These are phyloP conservation scores for Gryon sp. DNA, from an alignment of 1,140 invertebrate species.

Conservation along the genomic window DNA sequence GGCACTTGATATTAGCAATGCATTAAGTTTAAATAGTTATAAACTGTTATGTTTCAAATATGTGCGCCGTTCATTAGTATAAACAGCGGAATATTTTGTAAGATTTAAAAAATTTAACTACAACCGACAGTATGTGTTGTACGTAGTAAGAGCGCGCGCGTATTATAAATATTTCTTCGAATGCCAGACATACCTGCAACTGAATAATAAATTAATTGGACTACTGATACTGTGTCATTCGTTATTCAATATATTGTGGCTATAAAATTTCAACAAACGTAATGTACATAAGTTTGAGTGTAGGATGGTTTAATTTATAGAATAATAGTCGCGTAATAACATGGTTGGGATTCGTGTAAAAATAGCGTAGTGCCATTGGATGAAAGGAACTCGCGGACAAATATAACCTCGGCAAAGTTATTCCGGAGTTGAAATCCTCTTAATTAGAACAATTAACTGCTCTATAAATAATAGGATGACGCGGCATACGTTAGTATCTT, in stretches of 20 bases:
- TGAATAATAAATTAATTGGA: constrained; percentile 22
- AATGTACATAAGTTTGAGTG: background rate
- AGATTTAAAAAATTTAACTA: too few relatives aligned
- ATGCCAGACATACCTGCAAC: background rate
- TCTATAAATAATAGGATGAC: constrained; percentile 71
- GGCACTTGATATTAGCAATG: too few relatives aligned
- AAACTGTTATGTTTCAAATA: too few relatives aligned
- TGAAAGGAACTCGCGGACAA: constrained; percentile 60
- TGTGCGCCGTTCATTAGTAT: background rate
- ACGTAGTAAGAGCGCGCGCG: too few relatives aligned
- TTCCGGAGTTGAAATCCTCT: constrained; percentile 73
- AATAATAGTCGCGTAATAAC: constrained; percentile 21
- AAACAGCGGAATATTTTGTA: constrained; percentile 2
- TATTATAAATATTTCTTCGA: background rate
- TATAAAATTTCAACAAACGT: background rate
- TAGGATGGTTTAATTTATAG: constrained; percentile 14
- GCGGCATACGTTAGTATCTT: constrained; percentile 54
- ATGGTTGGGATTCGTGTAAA: constrained; percentile 52
- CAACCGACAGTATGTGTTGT: too few relatives aligned
- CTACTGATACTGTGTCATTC: constrained; percentile 6
- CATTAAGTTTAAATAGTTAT: too few relatives aligned
- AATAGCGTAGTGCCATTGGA: constrained; percentile 60
- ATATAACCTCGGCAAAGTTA: constrained; percentile 73
- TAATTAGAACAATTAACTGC: constrained; percentile 77
- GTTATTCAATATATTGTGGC: constrained; percentile 19